Evolutionary conservation across 2,797 vertebrate species (phyloP), one percentile per base, ranked within the genome.

Genomic region (Menidia menidia): DNA sequence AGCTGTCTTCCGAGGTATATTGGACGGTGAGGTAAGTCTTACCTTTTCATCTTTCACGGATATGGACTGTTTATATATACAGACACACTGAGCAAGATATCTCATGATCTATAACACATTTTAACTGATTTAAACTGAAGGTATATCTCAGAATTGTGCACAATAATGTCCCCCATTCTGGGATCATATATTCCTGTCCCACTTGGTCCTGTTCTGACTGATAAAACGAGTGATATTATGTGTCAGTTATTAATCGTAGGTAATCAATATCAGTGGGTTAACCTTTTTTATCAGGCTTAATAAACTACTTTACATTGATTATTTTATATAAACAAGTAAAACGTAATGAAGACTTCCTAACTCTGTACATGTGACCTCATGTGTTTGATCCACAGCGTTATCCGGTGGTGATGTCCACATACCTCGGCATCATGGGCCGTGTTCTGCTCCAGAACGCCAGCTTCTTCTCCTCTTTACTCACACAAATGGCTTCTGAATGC

Each of bases 341-440:
- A 39, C 2, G 10, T 39, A 6, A 7, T 39, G 8, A 39, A 39
- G 35, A 39, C 35, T 7, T 39, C 25, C 25, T 25, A 25, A 39
- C 7, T 54, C 18, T 14, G 2, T 4, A 5, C 56, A 7, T 57
- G n/a, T 66, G 32, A 56, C 25, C 62, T 19, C 54, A 5, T 67
- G 9, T 70, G 31, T 65, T 59, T 88, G 43, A 80, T 82, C 5
- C 64, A 32, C 86, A 93, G 98, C 94, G 95, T 68, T 98, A 98
- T 74, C 97, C 98, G 0, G 96, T 99, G 65, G 95, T 98, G 73
- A 99, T 99, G 98, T 97, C 97, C 60, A 96, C 96, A 9, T 98
- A 99, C 76, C 91, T 99, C 0, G 97, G 97, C 41, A 94, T 99
- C 55, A 94, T 96, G 65, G 98, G 97, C 67, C 95, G 97, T 51